phyloP scores from a whole-genome alignment of 1,140 invertebrate genomes.

The Lucilia cuprina region DNA sequence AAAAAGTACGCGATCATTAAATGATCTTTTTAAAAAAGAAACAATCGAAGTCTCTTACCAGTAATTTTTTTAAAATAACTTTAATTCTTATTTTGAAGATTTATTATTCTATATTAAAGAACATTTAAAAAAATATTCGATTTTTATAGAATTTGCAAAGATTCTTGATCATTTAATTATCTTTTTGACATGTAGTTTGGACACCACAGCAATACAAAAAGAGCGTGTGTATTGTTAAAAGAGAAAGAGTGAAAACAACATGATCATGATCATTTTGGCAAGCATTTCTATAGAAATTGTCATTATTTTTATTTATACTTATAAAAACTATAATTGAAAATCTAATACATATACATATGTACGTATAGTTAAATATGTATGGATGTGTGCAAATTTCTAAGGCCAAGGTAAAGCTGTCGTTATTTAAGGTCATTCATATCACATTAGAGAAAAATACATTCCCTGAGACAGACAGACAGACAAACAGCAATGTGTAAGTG shows the following conservation, averaged over 20 bases:
- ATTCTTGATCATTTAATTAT: no score
- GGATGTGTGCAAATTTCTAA: constrained; percentile 21
- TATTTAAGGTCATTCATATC: constrained; percentile 39
- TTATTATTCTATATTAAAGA: no score
- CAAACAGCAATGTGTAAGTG: no score
- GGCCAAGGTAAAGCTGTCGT: constrained; percentile 38
- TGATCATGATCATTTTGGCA: neutral
- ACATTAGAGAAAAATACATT: constrained; percentile 37
- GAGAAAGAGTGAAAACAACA: neutral
- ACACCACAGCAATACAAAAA: neutral
- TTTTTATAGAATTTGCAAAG: no score
- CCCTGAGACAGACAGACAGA: neutral
- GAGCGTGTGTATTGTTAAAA: neutral
- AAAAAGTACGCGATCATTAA: neutral
- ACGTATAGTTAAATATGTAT: neutral
- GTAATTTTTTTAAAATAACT: no score
- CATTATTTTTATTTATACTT: neutral
- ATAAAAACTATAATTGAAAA: no score
- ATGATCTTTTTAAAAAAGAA: neutral
- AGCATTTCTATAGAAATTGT: neutral
- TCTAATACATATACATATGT: no score
- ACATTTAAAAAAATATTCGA: no score
- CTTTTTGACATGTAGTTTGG: neutral
- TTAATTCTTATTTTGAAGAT: no score
- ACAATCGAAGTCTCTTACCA: no score